Evolutionary conservation across 2,888 invertebrate species (phyloP), one percentile per base, ranked within the genome.

Genomic region (Drosophila eohydei): DNA sequence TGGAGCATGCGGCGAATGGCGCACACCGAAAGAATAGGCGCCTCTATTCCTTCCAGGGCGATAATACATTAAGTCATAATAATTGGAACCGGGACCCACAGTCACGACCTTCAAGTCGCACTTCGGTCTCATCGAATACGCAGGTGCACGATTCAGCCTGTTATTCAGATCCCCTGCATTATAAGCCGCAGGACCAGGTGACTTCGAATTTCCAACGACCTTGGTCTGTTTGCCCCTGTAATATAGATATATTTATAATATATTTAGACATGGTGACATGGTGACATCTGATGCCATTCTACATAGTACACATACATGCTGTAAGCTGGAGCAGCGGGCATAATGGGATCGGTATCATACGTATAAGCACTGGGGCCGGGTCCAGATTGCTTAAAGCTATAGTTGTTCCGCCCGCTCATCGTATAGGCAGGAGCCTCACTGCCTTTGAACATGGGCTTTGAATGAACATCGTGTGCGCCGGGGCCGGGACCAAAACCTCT

Each of bases 341-440:
- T 92, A 1, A 89, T 78, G 0, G 81, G 54, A 26, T 74, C 64
- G 1, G 91, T 65, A 21, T 88, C 81, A 61, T 88, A 80, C 28
- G 70, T 81, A 71, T 93, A 92, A 0, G 81, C 81, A 78, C 91
- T 92, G 8, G 93, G 92, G 7, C 89, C 92, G 3, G 93, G 93
- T 38, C 75, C 81, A 8, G 40, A 67, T 3, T 80, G 83, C 58
- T 90, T 90, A 30, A 60, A 80, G 14, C 40, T 51, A n/a, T 57
- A 74, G 3, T 69, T 69, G 28, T 86, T 78, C 36, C 93, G 93
- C 6, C 90, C 84, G 32, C 93, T 93, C 88, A 95, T 93, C 3
- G 94, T 93, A 81, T 94, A 95, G 7, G 94, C 93, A 0, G 95
- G 92, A 1, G 93, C 86, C 52, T 81, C 79, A 0, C 61, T 58